Evolutionary conservation across 2,888 invertebrate genomes (phyloP), one percentile per base, ranked within the genome.

Genomic region (Drosophila monieri): DNA sequence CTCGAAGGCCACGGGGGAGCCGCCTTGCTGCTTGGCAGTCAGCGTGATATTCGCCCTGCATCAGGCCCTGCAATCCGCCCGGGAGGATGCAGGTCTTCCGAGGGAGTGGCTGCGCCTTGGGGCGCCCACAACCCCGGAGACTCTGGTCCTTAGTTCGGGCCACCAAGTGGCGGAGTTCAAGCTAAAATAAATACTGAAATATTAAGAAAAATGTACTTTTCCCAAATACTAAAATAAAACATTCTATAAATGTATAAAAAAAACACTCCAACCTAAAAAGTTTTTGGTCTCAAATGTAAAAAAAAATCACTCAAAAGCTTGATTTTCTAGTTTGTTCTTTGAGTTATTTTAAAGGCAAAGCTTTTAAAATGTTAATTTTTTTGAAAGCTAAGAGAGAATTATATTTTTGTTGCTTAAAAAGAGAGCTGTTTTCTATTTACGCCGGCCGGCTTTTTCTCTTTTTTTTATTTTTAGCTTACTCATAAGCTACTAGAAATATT

Each of bases 1-100:
- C 54, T 95, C 96, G 0, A 96, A 96, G 93, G 94, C 94, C 4
- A 93, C 94, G 8, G 94, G 94, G 1, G 95, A 95, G 79, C 94
- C 94, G 18, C 92, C 94, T 0, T 86, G 94, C 0, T 94, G 93
- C 70, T 81, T 94, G 44, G 90, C 93, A 0, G 90, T 93, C 0
- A 92, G 93, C 0, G 90, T 94, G 2, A 92, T 94, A 0, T 93
- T 95, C 72, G 96, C 96, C 0, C 89, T 96, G 6, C 93, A 95
- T 6, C 92, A 95, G 74, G 95, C 96, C 0, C 88, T 96, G 3
- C 93, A 94, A 71, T 93, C 94, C 0, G 94, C 95, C 0, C 92
- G 96, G 47, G 87, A 92, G 15, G 95, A 96, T 70, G 93, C 94
- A 1, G 94, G 94, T 12, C 76, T 92, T 6, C 62, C 78, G 1